Evolutionary conservation across 2,888 invertebrate species (phyloP), one percentile per base, ranked within the genome.

Genomic region (Coleophora flavipennella): DNA sequence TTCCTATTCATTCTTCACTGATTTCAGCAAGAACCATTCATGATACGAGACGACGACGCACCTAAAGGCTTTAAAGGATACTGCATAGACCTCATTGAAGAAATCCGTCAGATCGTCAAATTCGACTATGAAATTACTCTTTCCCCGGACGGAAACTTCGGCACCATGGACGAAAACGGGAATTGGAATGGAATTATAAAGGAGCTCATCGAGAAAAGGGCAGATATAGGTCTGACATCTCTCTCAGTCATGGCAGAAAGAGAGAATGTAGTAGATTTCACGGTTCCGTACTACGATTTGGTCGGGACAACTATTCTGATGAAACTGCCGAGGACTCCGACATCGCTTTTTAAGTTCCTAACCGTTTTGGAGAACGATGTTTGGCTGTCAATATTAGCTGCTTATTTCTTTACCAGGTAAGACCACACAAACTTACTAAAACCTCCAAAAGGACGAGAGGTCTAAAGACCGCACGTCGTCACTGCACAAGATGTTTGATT

Each of bases 241-340:
- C 87, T 99, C 65, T 96, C 97, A 0, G 97, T 99, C 0, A 98
- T 97, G 96, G 97, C 98, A 0, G 98, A 98, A 56, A 85, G 99
- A 29, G 97, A 97, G 76, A 95, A 95, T 61, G 96, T 97, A 0
- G 95, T 99, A 1, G 99, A 99, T 75, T 99, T 98, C 68, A 99
- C 99, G 0, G 96, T 99, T 0, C 98, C 99, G 0, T 99, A 96
- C 71, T 99, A 99, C 73, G 99, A 99, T 80, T 87, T 98, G 49
- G 98, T 99, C 0, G 99, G 99, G 0, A 95, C 97, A 38, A 96
- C 97, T 0, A 98, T 99, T 49, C 87, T 99, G 67, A 97, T 98
- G 96, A 92, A 92, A 65, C 89, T 95, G 50, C 94, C 96, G 0
- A 91, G 91, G 54, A 91, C 94, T 0, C 92, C 94, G 20, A 96